Base-by-base conservation (phyloP, 2,113 vertebrate genomes). In the Cololabis saira region DNA sequence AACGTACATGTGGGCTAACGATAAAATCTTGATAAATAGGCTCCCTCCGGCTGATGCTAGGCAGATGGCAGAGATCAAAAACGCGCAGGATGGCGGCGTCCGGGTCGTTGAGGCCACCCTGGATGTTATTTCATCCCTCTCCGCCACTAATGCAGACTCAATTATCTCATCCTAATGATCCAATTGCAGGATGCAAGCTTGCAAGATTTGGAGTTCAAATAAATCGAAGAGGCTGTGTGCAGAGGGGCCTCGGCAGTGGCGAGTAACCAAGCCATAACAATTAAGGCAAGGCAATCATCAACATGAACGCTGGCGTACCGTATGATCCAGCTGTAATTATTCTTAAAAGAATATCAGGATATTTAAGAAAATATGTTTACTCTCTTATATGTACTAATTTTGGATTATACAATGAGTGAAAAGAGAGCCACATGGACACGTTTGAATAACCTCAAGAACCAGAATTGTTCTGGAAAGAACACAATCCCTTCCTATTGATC, bases 91-190 rank as follows among this genome's bases (percentile, higher is more conserved):
- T 70, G 58, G 71, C 21, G 14, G 64, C 54, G 53, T 64, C 68
- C 66, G 30, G 67, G 59, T 82, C 78, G 54, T 58, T 65, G 17
- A 24, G 50, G 73, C 63, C 72, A 65, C 73, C 79, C 76, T 79
- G 79, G 87, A 84, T 85, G 86, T 84, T 85, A 87, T 92, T 92
- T 87, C 86, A 91, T 89, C 86, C 77, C 27, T 67, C 71, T 73
- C 57, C 63, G 64, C 83, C 77, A 84, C 84, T 84, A 88, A 86
- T 84, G 88, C 81, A 74, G 71, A 87, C 89, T 90, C 86, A 86
- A 86, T 91, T 87, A 84, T 90, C 78, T 81, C 64, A 47, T 67
- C 83, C 83, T 87, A 84, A 87, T 84, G 87, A 71, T 69, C 76
- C 83, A 72, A 78, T 83, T 80, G 77, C 71, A 71, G 76, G 70